Evolutionary conservation across 2,797 vertebrate genomes (phyloP).

Genomic region (Adelosebastes latens): DNA sequence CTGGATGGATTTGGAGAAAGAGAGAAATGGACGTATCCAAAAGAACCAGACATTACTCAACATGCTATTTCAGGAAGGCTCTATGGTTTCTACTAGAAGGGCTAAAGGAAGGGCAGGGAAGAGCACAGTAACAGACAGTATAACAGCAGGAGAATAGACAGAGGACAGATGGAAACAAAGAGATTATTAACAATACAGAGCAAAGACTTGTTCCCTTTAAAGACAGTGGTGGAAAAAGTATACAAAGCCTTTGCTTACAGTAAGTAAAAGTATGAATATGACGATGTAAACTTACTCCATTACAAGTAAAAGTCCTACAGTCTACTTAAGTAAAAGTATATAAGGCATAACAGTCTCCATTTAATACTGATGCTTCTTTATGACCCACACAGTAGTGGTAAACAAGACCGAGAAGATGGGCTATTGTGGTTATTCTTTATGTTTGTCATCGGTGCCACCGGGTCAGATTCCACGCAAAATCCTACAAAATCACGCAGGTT

Average conservation of each 20-base stretch:
- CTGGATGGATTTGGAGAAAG: constrained; percentile 42
- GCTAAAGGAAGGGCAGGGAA: constrained; percentile 40
- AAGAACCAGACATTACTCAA: constrained; percentile 83
- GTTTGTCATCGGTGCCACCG: no score
- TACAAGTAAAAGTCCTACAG: neutral
- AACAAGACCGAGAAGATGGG: no score
- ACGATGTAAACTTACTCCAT: neutral
- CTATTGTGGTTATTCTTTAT: no score
- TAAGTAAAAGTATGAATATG: neutral
- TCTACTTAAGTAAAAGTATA: neutral
- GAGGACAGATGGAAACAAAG: neutral
- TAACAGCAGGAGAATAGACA: neutral
- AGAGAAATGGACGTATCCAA: constrained; percentile 58
- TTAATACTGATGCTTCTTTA: no score
- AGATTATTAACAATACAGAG: neutral
- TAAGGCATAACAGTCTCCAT: no score
- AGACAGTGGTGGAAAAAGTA: neutral
- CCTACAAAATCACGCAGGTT: no score
- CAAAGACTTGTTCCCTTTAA: neutral
- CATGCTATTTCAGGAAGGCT: constrained; percentile 73
- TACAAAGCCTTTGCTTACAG: neutral
- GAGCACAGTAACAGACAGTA: constrained; percentile 65
- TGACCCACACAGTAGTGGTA: no score
- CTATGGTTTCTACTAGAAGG: constrained; percentile 53
- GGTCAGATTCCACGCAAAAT: no score